Base-by-base conservation (phyloP, 2,113 vertebrate genomes). In the Forbesichthys papilliferus region DNA sequence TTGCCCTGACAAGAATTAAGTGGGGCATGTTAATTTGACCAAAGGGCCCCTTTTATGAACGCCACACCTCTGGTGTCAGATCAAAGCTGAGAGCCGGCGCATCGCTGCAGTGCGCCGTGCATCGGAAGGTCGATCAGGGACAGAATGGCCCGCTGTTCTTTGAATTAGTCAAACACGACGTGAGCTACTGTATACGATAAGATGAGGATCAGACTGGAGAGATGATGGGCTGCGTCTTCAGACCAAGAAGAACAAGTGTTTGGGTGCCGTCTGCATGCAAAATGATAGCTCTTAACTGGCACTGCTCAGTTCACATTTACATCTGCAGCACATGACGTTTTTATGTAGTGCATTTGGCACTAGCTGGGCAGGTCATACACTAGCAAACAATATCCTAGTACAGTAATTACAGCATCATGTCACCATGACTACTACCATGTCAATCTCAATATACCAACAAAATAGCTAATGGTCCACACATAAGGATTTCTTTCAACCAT, bases 21-120 rank as follows among this genome's bases (percentile, higher is more conserved):
- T 73, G 67, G 61, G 56, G 34, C 54, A 36, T 82, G 81, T 81
- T 82, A 76, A 86, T 81, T 82, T 68, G 74, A 86, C 86, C 81
- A 87, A 85, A 87, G 70, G 63, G 42, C 63, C 53, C 54, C 49
- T 78, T 89, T 84, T 74, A 66, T 54, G 42, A 63, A 78, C 58
- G 73, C 58, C 54, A 62, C 63, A 77, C 70, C 80, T 80, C 55
- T 18, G 10, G 62, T 78, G 69, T 68, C 77, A 73, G 86, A 82
- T 82, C 73, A 84, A 81, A 84, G 79, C 67, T 79, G 27, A 20
- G 47, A 68, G 82, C 75, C 69, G 54, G 57, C 72, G 74, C 14
- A 46, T 70, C 60, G 36, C 69, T 71, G 27, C 27, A 71, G 75
- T 61, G 67, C 34, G 62, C 51, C 36, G 54, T 3, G 27, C 27